These are phyloP conservation scores for Scomberomorus guttatus DNA, from an alignment of 2,797 vertebrate species.

Conservation along the genomic window DNA sequence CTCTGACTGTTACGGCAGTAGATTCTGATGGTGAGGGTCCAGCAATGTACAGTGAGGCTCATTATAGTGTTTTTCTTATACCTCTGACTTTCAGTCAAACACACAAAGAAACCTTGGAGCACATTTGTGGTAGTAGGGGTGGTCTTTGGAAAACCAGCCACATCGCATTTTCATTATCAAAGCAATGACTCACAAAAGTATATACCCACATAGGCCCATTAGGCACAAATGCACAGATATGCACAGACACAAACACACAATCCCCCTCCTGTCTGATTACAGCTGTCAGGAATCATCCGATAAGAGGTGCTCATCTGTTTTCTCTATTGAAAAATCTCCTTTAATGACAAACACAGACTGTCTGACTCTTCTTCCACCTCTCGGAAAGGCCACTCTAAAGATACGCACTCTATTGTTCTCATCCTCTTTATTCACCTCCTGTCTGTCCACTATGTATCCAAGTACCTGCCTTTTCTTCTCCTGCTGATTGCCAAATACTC, in stretches of 20 bases:
- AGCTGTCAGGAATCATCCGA: conserved; percentile 66
- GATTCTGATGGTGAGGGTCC: neutral
- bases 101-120: neutral
- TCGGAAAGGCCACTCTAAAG: conserved; percentile 56
- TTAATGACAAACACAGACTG: conserved; percentile 83
- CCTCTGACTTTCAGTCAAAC: conserved; percentile 26
- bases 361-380: conserved; percentile 71
- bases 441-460: conserved; percentile 54
- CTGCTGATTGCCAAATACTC: conserved; percentile 72
- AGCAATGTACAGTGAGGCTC: neutral
- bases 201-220: neutral
- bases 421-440: conserved; percentile 65
- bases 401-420: conserved; percentile 77
- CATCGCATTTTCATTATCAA: conserved; percentile 21
- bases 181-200: neutral
- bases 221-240: neutral
- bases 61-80: conserved; percentile 24
- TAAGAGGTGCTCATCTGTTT: conserved; percentile 78
- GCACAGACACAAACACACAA: conserved; percentile 25
- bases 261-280: conserved; percentile 36
- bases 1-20: conserved; percentile 3
- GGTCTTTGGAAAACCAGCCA: conserved; percentile 31
- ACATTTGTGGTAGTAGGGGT: neutral
- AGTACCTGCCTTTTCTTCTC: conserved; percentile 69
- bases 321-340: conserved; percentile 66